phyloP scores from a whole-genome alignment of 2,888 invertebrate species.

The Vandiemenella viatica region DNA sequence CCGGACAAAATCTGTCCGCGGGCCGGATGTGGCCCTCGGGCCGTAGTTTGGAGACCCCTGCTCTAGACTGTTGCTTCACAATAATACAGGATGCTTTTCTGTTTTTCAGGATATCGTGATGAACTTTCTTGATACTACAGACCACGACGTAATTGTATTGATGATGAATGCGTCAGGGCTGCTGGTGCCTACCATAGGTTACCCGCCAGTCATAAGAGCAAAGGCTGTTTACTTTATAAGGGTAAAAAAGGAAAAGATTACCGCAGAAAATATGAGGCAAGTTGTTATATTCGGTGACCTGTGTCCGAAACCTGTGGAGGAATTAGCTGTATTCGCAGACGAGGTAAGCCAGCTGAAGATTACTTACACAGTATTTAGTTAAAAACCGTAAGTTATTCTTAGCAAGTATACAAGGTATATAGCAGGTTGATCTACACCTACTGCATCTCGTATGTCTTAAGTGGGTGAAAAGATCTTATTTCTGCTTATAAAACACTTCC shows the following conservation, averaged over 20 bases:
- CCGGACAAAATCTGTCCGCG: too few relatives aligned
- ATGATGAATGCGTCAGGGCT: constrained; percentile 44
- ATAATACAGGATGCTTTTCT: too few relatives aligned
- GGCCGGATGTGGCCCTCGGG: too few relatives aligned
- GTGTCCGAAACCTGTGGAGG: constrained; percentile 52
- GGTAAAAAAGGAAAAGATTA: constrained; percentile 42
- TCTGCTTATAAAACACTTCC: too few relatives aligned
- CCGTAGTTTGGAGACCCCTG: too few relatives aligned
- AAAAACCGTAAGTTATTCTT: neutral
- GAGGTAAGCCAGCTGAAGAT: too few relatives aligned
- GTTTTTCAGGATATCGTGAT: constrained; percentile 34
- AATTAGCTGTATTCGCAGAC: constrained; percentile 50
- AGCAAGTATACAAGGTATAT: too few relatives aligned
- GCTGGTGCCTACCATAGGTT: constrained; percentile 46
- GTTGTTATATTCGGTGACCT: constrained; percentile 53
- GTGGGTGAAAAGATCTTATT: too few relatives aligned
- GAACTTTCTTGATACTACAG: constrained; percentile 36
- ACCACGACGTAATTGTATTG: constrained; percentile 38
- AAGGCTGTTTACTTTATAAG: constrained; percentile 69
- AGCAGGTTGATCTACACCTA: too few relatives aligned
- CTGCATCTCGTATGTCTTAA: too few relatives aligned
- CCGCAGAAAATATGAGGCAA: constrained; percentile 39
- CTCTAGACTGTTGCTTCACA: too few relatives aligned
- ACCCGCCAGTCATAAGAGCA: constrained; percentile 42
- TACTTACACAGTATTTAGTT: neutral